Percentiles rank a stretch among this genome's conserved stretches.
phyloP scores from a whole-genome alignment of 2,888 invertebrate genomes.

The Hirtodrosophila duncani region DNA sequence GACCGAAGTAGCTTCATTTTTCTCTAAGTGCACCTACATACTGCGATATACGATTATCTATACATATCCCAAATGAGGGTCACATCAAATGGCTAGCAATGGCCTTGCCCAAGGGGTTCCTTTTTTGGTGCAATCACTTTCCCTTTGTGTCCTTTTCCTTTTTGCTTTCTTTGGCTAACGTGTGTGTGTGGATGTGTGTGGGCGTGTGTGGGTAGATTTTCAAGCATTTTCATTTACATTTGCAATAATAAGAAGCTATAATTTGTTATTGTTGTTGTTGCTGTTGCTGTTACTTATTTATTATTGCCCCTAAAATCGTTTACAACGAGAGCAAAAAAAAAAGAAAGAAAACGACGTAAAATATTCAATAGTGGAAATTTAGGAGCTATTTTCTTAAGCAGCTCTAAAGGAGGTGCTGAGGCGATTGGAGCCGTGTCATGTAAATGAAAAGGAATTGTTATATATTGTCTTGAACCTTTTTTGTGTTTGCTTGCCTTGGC shows the following conservation, averaged over 20 bases:
- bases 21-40: too few species aligned
- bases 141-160: slow-evolving; percentile 8
- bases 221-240: slow-evolving; percentile 57
- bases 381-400: background rate
- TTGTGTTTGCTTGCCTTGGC: too few species aligned
- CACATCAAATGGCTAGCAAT: too few species aligned
- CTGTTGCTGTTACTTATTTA: slow-evolving; percentile 47
- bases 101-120: too few species aligned
- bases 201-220: slow-evolving; percentile 10
- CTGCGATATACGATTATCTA: too few species aligned
- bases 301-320: slow-evolving; percentile 52
- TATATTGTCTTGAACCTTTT: slow-evolving; percentile 58
- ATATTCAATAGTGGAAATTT: slow-evolving; percentile 62
- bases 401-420: background rate
- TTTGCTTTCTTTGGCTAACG: background rate
- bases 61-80: too few species aligned
- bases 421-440: slow-evolving; percentile 20
- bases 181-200: background rate
- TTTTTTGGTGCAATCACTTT: too few species aligned
- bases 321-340: slow-evolving; percentile 8
- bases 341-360: slow-evolving; percentile 23
- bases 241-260: slow-evolving; percentile 47
- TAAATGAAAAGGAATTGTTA: slow-evolving; percentile 62
- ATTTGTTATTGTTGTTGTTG: slow-evolving; percentile 39
- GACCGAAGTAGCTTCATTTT: too few species aligned